A percentile compares a stretch with the other conserved stretches of the same genome.
Evolutionary conservation across 2,113 vertebrate genomes (phyloP).

Genomic region (Tiliqua scincoides): DNA sequence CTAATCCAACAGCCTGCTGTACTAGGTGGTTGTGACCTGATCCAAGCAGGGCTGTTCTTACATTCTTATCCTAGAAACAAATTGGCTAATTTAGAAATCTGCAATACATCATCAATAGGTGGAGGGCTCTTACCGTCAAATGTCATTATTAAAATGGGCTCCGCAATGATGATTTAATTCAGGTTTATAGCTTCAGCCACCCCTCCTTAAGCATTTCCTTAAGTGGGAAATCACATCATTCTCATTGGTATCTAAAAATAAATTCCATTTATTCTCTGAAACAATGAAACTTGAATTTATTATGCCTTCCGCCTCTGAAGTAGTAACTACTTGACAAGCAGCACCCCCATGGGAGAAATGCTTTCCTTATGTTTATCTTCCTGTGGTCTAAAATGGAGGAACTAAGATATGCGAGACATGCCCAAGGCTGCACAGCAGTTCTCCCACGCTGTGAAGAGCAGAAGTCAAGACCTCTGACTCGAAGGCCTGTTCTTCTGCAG

Average conservation of each 20-base stretch:
- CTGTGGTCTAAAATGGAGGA: conserved; percentile 7
- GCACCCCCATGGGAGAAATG: neutral
- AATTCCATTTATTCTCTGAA: conserved; percentile 12
- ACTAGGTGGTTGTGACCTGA: too few species aligned
- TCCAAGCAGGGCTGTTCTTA: too few species aligned
- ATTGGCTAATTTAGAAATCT: conserved; percentile 18
- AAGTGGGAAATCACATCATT: conserved; percentile 17
- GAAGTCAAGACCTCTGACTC: conserved; percentile 6
- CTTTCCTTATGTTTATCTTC: conserved; percentile 18
- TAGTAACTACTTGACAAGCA: conserved; percentile 19
- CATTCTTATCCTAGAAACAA: neutral
- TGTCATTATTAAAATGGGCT: conserved; percentile 18
- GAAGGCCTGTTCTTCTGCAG: neutral
- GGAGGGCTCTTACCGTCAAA: neutral
- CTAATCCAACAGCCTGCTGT: too few species aligned
- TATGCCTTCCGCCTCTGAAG: conserved; percentile 11
- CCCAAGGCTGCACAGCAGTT: neutral
- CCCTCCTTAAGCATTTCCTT: conserved; percentile 10
- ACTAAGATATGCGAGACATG: conserved; percentile 14
- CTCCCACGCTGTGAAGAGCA: neutral
- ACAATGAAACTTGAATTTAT: conserved; percentile 29
- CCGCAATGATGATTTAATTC: conserved; percentile 20
- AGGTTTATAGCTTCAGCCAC: neutral
- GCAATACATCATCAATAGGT: conserved; percentile 4
- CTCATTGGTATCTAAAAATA: conserved; percentile 10